Base-by-base conservation (phyloP, 2,113 vertebrate genomes). In the Myiozetetes cayanensis region DNA sequence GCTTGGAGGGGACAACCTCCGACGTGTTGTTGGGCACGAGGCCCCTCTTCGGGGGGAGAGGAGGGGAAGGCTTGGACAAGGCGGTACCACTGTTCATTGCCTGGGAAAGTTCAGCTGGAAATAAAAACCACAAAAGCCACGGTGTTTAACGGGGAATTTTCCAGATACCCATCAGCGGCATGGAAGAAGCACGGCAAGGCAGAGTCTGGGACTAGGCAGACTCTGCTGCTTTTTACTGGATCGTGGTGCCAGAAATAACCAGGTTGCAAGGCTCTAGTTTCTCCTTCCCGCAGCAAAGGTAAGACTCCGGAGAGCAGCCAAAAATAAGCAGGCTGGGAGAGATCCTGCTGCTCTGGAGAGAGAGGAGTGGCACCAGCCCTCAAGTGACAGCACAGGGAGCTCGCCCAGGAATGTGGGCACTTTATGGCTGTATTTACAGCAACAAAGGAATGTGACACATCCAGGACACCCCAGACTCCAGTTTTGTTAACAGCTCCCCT, bases 41-140 rank as follows among this genome's bases (percentile, higher is more conserved):
- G 85, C 98, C 99, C 96, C 99, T 98, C 95, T 99, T 99, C 0
- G 98, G 98, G 27, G 99, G 99, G 96, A 99, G 98, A 15, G 99
- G 99, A 30, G 99, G 99, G 24, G 99, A 99, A 17, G 99, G 99
- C 95, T 99, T 99, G 79, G 98, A 90, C 74, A 98, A 81, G 62
- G 96, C 27, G 66, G 98, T 93, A 91, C 98, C 89, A 95, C 98
- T 96, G 96, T 97, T 97, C 17, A 98, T 91, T 80, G 97, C 98
- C 87, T 99, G 99, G 27, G 97, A 97, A 76, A 99, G 98, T 96
- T 99, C 99, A 82, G 98, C 99, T 99, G 98, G 6, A 94, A 93
- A 87, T 35, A 97, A 96, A 97, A 70, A 74, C 31, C 85, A 76
- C 13, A 92, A 71, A 65, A 92, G 49, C 14, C 68, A 61, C 13